Percentiles rank a stretch among this genome's conserved stretches.
Conservation (phyloP, 2,888 invertebrate species). For the Leucophora obtusa region DNA sequence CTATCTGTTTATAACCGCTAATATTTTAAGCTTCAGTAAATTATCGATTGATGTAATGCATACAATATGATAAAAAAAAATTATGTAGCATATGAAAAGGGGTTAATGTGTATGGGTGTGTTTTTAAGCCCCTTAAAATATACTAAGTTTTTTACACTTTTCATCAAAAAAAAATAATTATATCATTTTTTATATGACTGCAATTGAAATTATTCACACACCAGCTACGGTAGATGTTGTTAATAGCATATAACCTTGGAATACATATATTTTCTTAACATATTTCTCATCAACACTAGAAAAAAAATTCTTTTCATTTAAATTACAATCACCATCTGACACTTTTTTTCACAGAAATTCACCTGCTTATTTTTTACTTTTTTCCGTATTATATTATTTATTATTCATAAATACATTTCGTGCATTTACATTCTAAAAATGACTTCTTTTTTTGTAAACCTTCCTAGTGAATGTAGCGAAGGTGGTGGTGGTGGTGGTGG, state of each 20-base stretch:
- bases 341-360: conserved; percentile 6
- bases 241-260: conserved; percentile 31
- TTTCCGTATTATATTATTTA: conserved; percentile 17
- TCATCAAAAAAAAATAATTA: neutral
- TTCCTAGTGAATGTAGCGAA: neutral
- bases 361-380: neutral
- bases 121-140: conserved; percentile 30
- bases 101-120: conserved; percentile 1
- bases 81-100: neutral
- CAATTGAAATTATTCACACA: conserved; percentile 10
- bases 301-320: neutral
- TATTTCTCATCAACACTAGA: neutral
- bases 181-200: conserved; percentile 6
- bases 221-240: conserved; percentile 10
- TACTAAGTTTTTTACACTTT: conserved; percentile 26
- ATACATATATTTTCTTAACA: conserved; percentile 27
- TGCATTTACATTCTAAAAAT: conserved; percentile 24
- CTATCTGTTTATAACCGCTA: conserved; percentile 4
- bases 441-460: conserved; percentile 6
- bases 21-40: conserved; percentile 47
- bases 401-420: conserved; percentile 35
- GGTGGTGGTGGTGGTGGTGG: neutral
- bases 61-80: conserved; percentile 3
- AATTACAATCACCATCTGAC: neutral
- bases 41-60: conserved; percentile 47